Evolutionary conservation across 2,797 vertebrate species (phyloP).

Genomic region (Anableps anableps): DNA sequence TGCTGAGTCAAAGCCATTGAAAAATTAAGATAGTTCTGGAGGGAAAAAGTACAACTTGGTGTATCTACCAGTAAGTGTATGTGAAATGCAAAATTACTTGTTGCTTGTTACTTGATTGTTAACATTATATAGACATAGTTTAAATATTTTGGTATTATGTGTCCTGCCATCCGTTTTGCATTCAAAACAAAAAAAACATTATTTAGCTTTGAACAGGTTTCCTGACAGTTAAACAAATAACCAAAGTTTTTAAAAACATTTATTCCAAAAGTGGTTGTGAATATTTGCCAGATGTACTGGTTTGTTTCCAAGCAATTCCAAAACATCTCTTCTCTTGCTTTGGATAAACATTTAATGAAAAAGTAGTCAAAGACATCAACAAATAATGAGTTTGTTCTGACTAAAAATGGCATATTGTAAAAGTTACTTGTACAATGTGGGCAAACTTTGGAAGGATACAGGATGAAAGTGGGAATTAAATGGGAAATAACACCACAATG

Average conservation of each 20-base stretch:
- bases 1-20: no score
- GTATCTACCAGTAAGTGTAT: no score
- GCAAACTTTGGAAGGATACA: conserved; percentile 30
- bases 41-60: no score
- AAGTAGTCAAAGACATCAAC: conserved; percentile 54
- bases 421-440: conserved; percentile 44
- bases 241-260: conserved; percentile 12
- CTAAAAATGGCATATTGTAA: conserved; percentile 18
- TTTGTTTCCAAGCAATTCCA: conserved; percentile 28
- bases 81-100: no score
- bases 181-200: background rate
- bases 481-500: conserved; percentile 44
- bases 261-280: conserved; percentile 26
- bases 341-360: conserved; percentile 41
- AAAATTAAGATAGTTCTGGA: no score
- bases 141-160: no score
- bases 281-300: conserved; percentile 22
- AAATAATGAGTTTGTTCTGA: conserved; percentile 36
- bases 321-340: conserved; percentile 60
- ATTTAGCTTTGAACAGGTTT: background rate
- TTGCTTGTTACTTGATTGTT: no score
- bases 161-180: no score
- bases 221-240: background rate
- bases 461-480: conserved; percentile 26
- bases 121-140: no score